Evolutionary conservation across 2,113 vertebrate species (phyloP).

Genomic region (Seriola dumerili): DNA sequence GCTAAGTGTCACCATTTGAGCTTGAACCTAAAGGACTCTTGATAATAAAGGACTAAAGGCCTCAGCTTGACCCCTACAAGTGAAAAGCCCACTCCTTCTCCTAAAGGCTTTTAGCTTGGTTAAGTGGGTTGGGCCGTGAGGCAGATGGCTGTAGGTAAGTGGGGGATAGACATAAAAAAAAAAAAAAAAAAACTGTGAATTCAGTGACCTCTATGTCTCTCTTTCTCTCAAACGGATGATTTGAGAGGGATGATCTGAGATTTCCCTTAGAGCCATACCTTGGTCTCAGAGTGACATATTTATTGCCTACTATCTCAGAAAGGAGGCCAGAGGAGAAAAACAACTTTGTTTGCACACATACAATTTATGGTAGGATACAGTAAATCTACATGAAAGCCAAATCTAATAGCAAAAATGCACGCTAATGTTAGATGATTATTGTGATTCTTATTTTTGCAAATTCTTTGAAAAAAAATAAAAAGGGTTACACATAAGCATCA

Average conservation of each 20-base stretch:
- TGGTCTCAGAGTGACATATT: slow-evolving; percentile 61
- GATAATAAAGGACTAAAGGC: slow-evolving; percentile 28
- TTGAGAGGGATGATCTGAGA: slow-evolving; percentile 57
- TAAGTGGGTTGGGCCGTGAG: slow-evolving; percentile 58
- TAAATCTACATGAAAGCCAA: background rate
- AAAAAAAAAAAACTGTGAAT: slow-evolving; percentile 35
- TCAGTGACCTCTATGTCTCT: slow-evolving; percentile 43
- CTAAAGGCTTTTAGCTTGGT: slow-evolving; percentile 62
- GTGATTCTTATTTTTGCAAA: background rate
- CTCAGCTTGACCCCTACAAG: slow-evolving; percentile 44
- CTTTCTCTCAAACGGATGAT: slow-evolving; percentile 53
- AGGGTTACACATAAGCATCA: slow-evolving; percentile 8
- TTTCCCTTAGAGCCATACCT: slow-evolving; percentile 56
- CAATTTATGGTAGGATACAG: background rate
- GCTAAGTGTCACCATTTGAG: slow-evolving; percentile 15
- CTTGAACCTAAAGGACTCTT: slow-evolving; percentile 43
- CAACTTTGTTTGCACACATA: background rate
- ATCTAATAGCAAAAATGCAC: background rate
- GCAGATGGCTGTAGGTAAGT: slow-evolving; percentile 57
- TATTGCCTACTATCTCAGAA: slow-evolving; percentile 50
- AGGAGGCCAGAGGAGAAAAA: slow-evolving; percentile 30
- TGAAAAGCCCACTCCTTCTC: slow-evolving; percentile 28
- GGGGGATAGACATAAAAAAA: slow-evolving; percentile 23
- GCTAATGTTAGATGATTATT: background rate
- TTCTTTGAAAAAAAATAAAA: slow-evolving; percentile 10